Evolutionary conservation across 2,888 invertebrate genomes (phyloP).

Genomic region (Frankliniella intonsa): DNA sequence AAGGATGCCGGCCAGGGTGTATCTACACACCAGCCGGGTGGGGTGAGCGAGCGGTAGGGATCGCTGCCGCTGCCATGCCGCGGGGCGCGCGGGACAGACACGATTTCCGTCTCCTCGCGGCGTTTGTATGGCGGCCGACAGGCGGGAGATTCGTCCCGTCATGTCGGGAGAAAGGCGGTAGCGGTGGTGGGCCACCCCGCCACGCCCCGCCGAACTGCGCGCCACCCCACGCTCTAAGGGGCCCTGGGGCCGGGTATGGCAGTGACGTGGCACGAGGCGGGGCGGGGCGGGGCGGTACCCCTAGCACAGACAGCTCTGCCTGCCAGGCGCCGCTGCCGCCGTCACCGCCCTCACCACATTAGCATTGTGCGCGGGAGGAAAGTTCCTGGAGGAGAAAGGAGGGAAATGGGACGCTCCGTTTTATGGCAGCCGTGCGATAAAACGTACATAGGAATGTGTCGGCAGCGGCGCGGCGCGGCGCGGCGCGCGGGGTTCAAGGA

Average conservation of each 20-base stretch:
- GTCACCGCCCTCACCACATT: not conserved
- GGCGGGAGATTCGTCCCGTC: not conserved
- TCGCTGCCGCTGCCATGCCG: not conserved
- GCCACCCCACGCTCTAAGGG: not conserved
- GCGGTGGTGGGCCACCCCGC: not conserved
- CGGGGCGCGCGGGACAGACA: not conserved
- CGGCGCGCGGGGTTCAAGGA: not conserved
- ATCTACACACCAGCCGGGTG: not conserved
- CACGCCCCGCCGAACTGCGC: not conserved
- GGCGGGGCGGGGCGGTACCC: too few species aligned
- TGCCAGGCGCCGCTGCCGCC: not conserved
- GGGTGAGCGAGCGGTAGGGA: not conserved
- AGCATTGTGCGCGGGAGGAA: not conserved
- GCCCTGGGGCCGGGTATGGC: not conserved
- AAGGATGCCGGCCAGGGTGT: too few species aligned
- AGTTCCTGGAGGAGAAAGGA: not conserved
- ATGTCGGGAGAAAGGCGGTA: not conserved
- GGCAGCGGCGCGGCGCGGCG: too few species aligned
- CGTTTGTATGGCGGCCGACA: not conserved
- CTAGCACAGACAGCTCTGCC: too few species aligned
- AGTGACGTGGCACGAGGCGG: not conserved
- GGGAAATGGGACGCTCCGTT: not conserved
- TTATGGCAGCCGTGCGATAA: too few species aligned
- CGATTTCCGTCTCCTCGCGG: not conserved
- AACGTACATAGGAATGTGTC: not conserved